Percentiles rank a stretch among this genome's conserved stretches.
Conservation (phyloP, 2,113 vertebrate species). For the Pimephales promelas region DNA sequence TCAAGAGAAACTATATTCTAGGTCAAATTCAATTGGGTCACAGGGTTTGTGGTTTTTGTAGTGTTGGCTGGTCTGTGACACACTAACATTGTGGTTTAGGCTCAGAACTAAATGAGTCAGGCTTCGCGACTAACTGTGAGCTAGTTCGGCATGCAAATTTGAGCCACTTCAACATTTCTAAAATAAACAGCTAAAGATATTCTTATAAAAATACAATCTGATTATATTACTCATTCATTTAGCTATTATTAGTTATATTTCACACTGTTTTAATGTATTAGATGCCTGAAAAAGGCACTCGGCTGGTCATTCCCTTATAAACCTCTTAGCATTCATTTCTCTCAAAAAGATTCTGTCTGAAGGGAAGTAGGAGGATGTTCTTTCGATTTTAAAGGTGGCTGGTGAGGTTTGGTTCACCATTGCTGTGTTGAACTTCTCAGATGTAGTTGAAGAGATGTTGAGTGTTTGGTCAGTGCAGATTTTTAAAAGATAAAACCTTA, state of each 20-base stretch:
- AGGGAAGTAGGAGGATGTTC: not conserved
- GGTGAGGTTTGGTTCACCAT: not conserved
- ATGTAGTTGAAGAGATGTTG: slow-evolving; percentile 8
- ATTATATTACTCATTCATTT: not conserved
- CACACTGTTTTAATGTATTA: not conserved
- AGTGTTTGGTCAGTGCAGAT: not conserved
- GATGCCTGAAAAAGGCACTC: not conserved
- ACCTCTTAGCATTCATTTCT: not conserved
- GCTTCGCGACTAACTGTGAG: not conserved
- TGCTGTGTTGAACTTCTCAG: not conserved
- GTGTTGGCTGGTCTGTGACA: not conserved
- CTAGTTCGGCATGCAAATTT: not conserved
- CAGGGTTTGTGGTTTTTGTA: not conserved
- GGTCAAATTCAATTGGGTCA: slow-evolving; percentile 3
- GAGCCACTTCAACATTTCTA: not conserved
- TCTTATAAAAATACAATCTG: not conserved
- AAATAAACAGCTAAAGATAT: not conserved
- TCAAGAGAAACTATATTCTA: not conserved
- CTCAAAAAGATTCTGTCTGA: not conserved
- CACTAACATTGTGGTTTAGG: not conserved
- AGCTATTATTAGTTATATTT: not conserved
- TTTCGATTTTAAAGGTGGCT: not conserved
- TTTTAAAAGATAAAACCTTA: not conserved
- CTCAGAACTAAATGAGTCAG: not conserved
- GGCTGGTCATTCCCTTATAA: not conserved